Base-by-base conservation (phyloP, 92 coral and sea anemone genomes). In the Epizoanthus rinbou region DNA sequence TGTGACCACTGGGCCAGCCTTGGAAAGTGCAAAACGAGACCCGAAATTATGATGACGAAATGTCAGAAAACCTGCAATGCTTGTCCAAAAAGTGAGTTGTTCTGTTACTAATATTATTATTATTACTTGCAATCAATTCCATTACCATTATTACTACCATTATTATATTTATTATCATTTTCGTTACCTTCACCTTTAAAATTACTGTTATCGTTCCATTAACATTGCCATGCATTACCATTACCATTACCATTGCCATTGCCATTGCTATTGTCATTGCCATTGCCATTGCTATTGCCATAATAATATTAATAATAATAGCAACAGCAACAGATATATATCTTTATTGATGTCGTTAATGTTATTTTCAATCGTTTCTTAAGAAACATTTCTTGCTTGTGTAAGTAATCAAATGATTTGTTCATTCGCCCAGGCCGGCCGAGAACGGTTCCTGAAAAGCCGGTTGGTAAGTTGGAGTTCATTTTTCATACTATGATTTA, bases 1-100 rank as follows among this genome's bases (percentile, higher is more conserved):
- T 93, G 97, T 60, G 89, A 86, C 24, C 97, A 93, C 75, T 93
- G 97, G 97, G 97, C 94, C 14, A 80, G 81, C n/a, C 88, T 91
- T 11, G 97, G 97, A 6, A 75, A 80, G 73, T 93, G 97, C 85
- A 57, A 64, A 4, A 65, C 88, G 16, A 88, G 97, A 64, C 84
- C 93, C 17, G 37, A 82, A 41, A 69, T 87, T 64, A 93, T 93
- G 97, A 88, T 91, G 57, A 65, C 76, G 75, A 87, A 89, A 18
- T 93, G 97, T 57, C 94, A 92, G 23, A 88, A 87, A 47, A 74
- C 94, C 39, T 93, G 97, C 56, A 93, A 93, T 85, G 91, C 97
- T 45, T 93, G 97, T 59, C 94, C 97, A 2, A 86, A 85, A 68
- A 85, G 97, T 93, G 57, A 86, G 90, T 79, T 16, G 19, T 28